Percentiles rank a stretch among this genome's conserved stretches.
These are phyloP conservation scores for Helicoverpa zea DNA, from an alignment of 1,140 invertebrate species.

Conservation along the genomic window DNA sequence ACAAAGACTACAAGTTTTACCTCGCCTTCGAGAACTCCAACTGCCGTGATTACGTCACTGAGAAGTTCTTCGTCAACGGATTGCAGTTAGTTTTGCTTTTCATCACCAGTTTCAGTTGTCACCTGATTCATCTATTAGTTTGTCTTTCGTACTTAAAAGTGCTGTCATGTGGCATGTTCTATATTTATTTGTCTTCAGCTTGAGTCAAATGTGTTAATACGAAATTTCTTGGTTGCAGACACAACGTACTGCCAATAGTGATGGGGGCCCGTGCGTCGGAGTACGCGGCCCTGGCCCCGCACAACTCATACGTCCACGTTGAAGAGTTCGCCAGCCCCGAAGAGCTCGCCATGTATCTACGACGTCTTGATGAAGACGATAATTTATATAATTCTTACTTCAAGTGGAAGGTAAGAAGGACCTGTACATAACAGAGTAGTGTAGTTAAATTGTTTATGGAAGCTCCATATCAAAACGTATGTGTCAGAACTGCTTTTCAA, in stretches of 20 bases:
- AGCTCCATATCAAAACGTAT: too few relatives aligned
- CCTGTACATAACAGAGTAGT: background rate
- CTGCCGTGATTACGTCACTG: constrained; percentile 98
- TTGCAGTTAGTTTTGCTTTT: constrained; percentile 89
- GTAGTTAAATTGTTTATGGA: too few relatives aligned
- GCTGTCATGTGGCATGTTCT: too few relatives aligned
- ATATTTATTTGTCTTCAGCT: too few relatives aligned
- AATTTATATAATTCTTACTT: constrained; percentile 97
- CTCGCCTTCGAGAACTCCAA: constrained; percentile 99
- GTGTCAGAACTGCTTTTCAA: too few relatives aligned
- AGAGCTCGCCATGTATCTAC: constrained; percentile 95
- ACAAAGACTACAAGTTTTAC: constrained; percentile 98
- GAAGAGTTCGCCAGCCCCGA: constrained; percentile 96
- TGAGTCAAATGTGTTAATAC: background rate
- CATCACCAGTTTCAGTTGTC: too few relatives aligned
- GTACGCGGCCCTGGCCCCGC: constrained; percentile 95
- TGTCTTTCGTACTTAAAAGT: background rate
- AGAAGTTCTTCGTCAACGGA: constrained; percentile 98
- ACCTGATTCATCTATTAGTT: background rate
- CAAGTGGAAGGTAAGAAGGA: constrained; percentile 91
- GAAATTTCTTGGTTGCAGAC: constrained; percentile 84
- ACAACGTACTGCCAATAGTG: constrained; percentile 96
- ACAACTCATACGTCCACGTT: constrained; percentile 96
- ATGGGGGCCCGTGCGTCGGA: constrained; percentile 97
- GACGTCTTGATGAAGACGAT: constrained; percentile 94